Evolutionary conservation across 2,113 vertebrate genomes (phyloP).

Genomic region (Drymodes brunneopygia): DNA sequence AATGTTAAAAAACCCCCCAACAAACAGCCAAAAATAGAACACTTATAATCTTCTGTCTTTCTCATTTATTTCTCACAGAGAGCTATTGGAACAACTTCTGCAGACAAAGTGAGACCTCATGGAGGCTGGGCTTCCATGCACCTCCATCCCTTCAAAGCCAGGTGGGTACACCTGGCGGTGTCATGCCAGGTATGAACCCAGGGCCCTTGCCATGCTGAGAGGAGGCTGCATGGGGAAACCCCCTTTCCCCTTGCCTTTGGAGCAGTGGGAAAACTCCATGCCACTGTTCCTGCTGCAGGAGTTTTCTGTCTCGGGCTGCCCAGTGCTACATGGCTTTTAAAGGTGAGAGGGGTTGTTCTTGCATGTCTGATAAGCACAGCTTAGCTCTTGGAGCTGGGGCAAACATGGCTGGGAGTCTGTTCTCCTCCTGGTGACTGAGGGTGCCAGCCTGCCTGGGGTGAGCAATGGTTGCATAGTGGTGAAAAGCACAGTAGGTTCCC

Average conservation of each 20-base stretch:
- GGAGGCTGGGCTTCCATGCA: background rate
- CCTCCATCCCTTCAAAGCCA: background rate
- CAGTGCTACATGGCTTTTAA: background rate
- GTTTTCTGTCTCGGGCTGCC: background rate
- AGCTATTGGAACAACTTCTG: background rate
- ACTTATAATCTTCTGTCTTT: background rate
- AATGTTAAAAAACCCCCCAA: background rate
- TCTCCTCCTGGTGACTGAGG: background rate
- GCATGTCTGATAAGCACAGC: fast-evolving
- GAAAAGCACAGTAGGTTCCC: background rate
- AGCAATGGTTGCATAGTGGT: background rate
- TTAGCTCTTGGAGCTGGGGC: background rate
- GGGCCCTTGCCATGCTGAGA: fast-evolving
- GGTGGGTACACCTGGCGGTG: fast-evolving
- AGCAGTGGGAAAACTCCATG: background rate
- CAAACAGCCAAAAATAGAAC: background rate
- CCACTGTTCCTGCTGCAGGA: no score
- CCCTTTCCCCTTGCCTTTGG: background rate
- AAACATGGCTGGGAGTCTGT: background rate
- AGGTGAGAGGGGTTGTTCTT: background rate
- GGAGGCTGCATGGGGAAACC: background rate
- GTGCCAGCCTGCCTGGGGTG: background rate
- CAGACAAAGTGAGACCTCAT: background rate
- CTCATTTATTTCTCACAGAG: background rate
- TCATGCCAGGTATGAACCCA: fast-evolving